Evolutionary conservation across 2,797 vertebrate species (phyloP), one percentile per base, ranked within the genome.

Genomic region (Glossophaga mutica): DNA sequence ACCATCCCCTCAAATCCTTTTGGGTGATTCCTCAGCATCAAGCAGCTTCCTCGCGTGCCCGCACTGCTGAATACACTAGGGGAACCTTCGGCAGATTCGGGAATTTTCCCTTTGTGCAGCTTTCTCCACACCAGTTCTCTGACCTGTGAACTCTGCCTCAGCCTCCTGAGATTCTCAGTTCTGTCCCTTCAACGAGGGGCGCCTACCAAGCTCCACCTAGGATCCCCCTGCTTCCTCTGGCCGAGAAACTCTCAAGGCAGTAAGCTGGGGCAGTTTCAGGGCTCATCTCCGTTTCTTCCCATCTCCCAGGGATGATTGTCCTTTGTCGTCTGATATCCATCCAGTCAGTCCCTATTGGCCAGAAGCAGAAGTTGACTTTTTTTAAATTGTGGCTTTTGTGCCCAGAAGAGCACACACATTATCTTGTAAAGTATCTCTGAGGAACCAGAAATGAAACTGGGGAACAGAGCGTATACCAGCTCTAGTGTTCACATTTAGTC

Each of bases 381-480:
- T 96, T 87, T 91, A 93, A 96, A 94, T 82, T 92, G 52, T 94
- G 59, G 74, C 55, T 94, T 96, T 86, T 93, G 39, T 74, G 65
- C 59, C 92, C 65, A 90, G 76, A 93, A 79, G 37, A 97, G 11
- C 65, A 87, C 26, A 90, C 29, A 83, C 88, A 90, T 91, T 96
- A 95, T 82, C 94, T 94, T 93, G 9, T 83, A 90, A 97, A 93
- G 52, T 87, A 85, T 76, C 87, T 95, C 93, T 85, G 65, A 85
- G 70, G 88, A 94, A 44, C 59, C 92, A 94, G 37, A 97, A 95
- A 93, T 85, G 71, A 96, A 59, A 55, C 24, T 73, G 67, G 95
- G 90, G 82, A 94, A 89, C 62, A n/a, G 62, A 3, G 62, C 91
- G 65, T 55, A 68, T 88, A 73, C 48, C 73, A 92, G 70, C 44